Percentiles rank a stretch among this genome's conserved stretches.
These are phyloP conservation scores for Latrodectus geometricus DNA, from an alignment of 1,140 invertebrate genomes.

Conservation along the genomic window DNA sequence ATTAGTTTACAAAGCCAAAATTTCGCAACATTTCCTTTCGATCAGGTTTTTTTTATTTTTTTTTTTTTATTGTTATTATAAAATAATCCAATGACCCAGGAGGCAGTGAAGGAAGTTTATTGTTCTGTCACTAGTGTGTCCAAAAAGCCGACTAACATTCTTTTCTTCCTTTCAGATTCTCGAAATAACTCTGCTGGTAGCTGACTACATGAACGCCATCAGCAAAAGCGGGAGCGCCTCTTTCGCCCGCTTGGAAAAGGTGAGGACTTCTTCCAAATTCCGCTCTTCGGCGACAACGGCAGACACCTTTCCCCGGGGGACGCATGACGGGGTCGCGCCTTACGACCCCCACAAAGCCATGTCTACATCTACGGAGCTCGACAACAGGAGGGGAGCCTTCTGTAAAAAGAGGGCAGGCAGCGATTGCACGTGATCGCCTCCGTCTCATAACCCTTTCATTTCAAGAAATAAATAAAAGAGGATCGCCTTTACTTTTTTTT, in stretches of 20 bases:
- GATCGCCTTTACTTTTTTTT: no score
- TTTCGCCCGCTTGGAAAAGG: constrained; percentile 33
- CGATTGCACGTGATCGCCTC: constrained; percentile 47
- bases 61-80: no score
- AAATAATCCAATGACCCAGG: no score
- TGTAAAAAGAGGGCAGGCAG: constrained; percentile 51
- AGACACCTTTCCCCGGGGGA: constrained; percentile 5
- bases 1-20: no score
- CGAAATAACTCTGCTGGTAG: constrained; percentile 91
- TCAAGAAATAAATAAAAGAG: no score
- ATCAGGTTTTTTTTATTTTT: no score
- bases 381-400: constrained; percentile 33
- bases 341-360: constrained; percentile 38
- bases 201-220: constrained; percentile 84
- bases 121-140: neutral
- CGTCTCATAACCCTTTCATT: neutral
- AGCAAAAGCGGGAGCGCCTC: constrained; percentile 10
- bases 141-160: neutral
- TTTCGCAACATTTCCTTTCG: no score
- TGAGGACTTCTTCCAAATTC: constrained; percentile 15
- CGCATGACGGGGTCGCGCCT: neutral
- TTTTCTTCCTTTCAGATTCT: constrained; percentile 73
- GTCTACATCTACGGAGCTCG: constrained; percentile 37
- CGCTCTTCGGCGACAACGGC: constrained; percentile 3
- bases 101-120: no score